These are phyloP conservation scores for Diplodus sargus DNA, from an alignment of 2,797 vertebrate species.

Conservation along the genomic window DNA sequence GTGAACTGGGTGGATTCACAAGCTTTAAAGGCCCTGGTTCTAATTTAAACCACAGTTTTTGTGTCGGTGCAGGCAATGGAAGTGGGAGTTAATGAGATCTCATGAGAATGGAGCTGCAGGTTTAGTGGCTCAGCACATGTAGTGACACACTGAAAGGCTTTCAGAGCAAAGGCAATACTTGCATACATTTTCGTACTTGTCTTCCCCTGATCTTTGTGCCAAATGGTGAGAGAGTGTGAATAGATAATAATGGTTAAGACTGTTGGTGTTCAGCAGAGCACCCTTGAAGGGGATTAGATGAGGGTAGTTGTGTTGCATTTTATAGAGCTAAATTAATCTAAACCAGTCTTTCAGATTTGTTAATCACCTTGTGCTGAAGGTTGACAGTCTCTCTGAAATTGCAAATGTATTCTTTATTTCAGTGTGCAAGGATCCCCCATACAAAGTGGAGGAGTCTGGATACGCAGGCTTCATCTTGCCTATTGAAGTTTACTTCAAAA, in stretches of 20 bases:
- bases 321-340: background rate
- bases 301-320: slow-evolving; percentile 9
- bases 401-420: slow-evolving; percentile 67
- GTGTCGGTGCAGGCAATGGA: slow-evolving; percentile 24
- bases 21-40: slow-evolving; percentile 36
- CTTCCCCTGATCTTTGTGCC: background rate
- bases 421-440: slow-evolving; percentile 99
- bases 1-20: slow-evolving; percentile 19
- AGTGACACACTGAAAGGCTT: slow-evolving; percentile 15
- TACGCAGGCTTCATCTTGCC: slow-evolving; percentile 99
- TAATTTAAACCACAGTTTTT: slow-evolving; percentile 37
- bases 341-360: background rate
- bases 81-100: slow-evolving; percentile 70
- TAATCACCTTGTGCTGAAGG: slow-evolving; percentile 14
- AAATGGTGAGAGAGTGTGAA: background rate
- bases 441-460: slow-evolving; percentile 99
- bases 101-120: slow-evolving; percentile 44
- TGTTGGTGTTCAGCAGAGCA: background rate
- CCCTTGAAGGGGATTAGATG: background rate
- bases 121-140: slow-evolving; percentile 6
- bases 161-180: slow-evolving; percentile 14
- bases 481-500: slow-evolving; percentile 99
- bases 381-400: slow-evolving; percentile 15
- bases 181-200: background rate
- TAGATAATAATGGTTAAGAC: background rate